Evolutionary conservation across 2,797 vertebrate species (phyloP).

Genomic region (Spizella passerina): DNA sequence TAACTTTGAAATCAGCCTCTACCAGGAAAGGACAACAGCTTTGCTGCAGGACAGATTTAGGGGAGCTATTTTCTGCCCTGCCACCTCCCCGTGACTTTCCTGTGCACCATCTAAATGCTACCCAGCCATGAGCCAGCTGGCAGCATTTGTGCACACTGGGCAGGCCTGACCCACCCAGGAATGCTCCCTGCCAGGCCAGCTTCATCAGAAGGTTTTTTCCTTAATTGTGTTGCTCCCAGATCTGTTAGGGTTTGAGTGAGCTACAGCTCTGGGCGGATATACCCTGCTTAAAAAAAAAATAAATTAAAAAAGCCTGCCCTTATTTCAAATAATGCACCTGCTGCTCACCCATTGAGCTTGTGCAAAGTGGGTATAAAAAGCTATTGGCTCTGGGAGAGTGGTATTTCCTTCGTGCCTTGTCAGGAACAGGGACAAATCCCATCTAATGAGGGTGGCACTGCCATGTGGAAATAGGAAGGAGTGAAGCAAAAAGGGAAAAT

Average conservation of each 20-base stretch:
- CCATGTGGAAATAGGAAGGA: neutral
- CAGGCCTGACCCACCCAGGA: neutral
- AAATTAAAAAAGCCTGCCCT: neutral
- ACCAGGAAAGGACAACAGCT: constrained; percentile 22
- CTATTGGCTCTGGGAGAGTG: neutral
- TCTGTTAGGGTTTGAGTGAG: neutral
- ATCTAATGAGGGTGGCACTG: constrained; percentile 35
- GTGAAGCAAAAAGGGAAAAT: neutral
- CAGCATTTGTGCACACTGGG: neutral
- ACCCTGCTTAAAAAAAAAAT: neutral
- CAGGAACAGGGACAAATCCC: neutral
- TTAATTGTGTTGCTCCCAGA: neutral
- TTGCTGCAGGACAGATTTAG: neutral
- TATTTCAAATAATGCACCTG: constrained; percentile 47
- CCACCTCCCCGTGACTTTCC: constrained; percentile 41
- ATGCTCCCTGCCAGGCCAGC: neutral
- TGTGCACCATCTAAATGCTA: neutral
- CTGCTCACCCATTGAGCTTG: neutral
- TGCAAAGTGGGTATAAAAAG: constrained; percentile 8
- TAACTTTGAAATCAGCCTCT: neutral
- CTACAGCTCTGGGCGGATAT: neutral
- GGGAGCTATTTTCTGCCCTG: constrained; percentile 57
- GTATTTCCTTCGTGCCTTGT: constrained; percentile 4
- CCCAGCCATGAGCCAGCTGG: constrained; percentile 1
- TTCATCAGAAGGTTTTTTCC: neutral